Evolutionary conservation across 64 coral and sea anemone genomes (phyloP), one percentile per base, ranked within the genome.

Genomic region (Actinia equina): DNA sequence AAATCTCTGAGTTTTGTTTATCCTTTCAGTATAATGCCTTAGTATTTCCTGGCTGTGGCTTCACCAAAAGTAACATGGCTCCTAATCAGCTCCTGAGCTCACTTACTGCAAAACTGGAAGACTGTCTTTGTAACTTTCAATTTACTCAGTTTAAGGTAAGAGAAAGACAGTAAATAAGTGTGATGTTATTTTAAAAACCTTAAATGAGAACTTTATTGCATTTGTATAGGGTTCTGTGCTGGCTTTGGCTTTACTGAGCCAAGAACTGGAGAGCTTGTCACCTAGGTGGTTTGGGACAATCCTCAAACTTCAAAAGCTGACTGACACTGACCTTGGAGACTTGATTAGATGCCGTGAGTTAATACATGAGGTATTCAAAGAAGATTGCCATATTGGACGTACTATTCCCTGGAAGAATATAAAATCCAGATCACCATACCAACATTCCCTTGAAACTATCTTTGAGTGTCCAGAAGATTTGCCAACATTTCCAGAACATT

Each of bases 191-290:
- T 20, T 7, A 3, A 13, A 65, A 22, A 23, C 30, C 62, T 49
- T 1, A 49, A 49, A 65, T 65, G 4, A 54, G 52, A 54, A 12
- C 52, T 54, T 3, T 17, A 5, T 57, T 49, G 3, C 13, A 58
- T 67, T 84, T 59, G 62, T 49, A 62, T n/a, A 92, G 91, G 91
- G 85, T 45, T 92, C 91, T 70, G 91, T 92, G 86, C 76, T 92
- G 62, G 54, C 91, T 42, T 77, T 92, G 91, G 91, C 91, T 88
- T 77, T 92, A 71, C 71, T 92, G 59, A 92, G 91, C 77, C 86
- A 88, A 25, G 91, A 92, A 54, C 63, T 92, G 80, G 91, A 92
- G 91, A 92, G 91, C 91, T 92, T 92, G 91, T 92, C 91, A 44
- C 65, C 91, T 43, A 77, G 86, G 20, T 92, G 91, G 91, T 78